Conservation (phyloP, 2,888 invertebrate genomes). For the Achlya flavicornis region DNA sequence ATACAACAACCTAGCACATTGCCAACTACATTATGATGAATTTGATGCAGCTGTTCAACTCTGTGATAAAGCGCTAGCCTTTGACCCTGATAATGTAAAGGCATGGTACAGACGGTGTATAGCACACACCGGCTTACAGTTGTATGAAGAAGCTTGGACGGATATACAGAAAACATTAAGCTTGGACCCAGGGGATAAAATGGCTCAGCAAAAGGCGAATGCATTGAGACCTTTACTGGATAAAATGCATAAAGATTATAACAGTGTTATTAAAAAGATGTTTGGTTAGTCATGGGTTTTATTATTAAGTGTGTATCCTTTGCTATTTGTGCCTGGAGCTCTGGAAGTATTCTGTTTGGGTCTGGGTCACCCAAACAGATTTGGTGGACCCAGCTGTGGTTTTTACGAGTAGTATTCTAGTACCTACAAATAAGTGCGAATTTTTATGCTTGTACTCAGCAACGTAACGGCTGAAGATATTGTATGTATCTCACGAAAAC, state of each 20-base stretch:
- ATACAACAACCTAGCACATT: constrained; percentile 92
- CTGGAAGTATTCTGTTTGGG: too few species aligned
- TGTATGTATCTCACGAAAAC: too few species aligned
- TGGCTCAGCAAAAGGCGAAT: constrained; percentile 84
- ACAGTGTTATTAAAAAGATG: constrained; percentile 83
- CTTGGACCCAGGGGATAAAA: constrained; percentile 87
- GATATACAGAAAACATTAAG: constrained; percentile 82
- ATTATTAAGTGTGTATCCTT: neutral
- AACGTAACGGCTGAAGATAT: too few species aligned
- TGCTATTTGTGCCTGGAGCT: too few species aligned
- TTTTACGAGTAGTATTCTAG: too few species aligned
- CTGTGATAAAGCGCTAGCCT: constrained; percentile 89
- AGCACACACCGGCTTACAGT: constrained; percentile 85
- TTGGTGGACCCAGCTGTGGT: too few species aligned
- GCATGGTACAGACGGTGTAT: constrained; percentile 93
- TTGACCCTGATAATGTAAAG: constrained; percentile 92
- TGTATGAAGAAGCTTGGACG: constrained; percentile 86
- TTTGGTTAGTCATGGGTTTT: constrained; percentile 55
- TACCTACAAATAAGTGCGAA: too few species aligned
- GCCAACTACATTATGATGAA: constrained; percentile 88
- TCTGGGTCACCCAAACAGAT: too few species aligned
- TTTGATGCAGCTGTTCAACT: constrained; percentile 87
- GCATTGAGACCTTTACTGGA: constrained; percentile 83
- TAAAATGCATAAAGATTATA: constrained; percentile 84
- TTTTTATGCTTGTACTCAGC: too few species aligned